These are phyloP conservation scores for Saturnia japonica DNA, from an alignment of 2,888 invertebrate species.

Conservation along the genomic window DNA sequence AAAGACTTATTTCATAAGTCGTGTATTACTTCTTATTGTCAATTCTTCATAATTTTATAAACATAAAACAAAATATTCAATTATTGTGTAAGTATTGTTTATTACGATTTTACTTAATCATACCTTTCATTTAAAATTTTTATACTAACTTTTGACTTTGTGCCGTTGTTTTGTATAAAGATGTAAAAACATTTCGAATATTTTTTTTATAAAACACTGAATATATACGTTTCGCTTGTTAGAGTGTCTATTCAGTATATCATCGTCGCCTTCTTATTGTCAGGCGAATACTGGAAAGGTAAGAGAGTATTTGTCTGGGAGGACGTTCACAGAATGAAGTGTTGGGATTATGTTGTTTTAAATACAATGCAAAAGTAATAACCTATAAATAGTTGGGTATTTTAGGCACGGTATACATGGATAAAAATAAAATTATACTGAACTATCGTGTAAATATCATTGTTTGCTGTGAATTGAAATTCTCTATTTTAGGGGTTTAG, in stretches of 20 bases:
- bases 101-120: too few species aligned
- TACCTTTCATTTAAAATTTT: too few species aligned
- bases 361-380: constrained; percentile 34
- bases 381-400: not conserved
- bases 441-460: not conserved
- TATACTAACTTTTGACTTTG: not conserved
- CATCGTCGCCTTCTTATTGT: constrained; percentile 47
- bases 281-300: constrained; percentile 24
- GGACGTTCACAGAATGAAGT: constrained; percentile 59
- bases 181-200: not conserved
- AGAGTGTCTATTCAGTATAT: constrained; percentile 46
- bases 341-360: constrained; percentile 62
- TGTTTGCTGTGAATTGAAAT: not conserved
- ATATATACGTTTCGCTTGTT: not conserved
- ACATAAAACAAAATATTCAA: not conserved
- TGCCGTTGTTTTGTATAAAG: not conserved
- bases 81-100: too few species aligned
- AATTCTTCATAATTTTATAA: not conserved
- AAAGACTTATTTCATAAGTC: too few species aligned
- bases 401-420: not conserved
- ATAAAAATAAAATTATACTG: not conserved
- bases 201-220: not conserved
- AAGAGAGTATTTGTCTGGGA: constrained; percentile 48
- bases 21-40: not conserved
- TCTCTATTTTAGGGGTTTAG: not conserved